Evolutionary conservation across 1,140 invertebrate species (phyloP).

Genomic region (Ostrea denselamellosa): DNA sequence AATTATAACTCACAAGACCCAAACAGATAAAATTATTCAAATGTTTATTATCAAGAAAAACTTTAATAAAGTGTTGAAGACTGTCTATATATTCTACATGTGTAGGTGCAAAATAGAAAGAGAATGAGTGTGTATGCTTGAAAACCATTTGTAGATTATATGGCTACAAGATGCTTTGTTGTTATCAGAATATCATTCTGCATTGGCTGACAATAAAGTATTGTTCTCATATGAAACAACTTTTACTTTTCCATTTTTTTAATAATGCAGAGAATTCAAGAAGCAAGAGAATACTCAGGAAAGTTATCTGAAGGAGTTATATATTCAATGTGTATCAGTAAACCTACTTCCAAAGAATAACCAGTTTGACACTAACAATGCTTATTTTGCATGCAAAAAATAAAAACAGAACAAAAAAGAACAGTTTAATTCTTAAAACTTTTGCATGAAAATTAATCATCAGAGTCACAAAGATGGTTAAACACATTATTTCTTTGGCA

Average conservation of each 20-base stretch:
- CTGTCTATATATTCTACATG: slow-evolving; percentile 7
- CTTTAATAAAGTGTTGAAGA: no score
- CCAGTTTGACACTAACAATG: neutral
- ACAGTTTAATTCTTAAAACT: neutral
- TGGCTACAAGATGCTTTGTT: slow-evolving; percentile 34
- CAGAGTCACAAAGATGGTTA: neutral
- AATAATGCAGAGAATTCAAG: neutral
- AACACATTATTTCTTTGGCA: neutral
- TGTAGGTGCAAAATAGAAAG: neutral
- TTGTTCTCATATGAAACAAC: slow-evolving; percentile 12
- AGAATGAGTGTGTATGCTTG: neutral
- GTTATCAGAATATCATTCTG: slow-evolving; percentile 30
- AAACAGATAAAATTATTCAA: no score
- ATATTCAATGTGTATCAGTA: neutral
- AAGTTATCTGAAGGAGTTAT: neutral
- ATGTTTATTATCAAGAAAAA: no score
- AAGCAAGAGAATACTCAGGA: neutral
- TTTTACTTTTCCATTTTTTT: neutral
- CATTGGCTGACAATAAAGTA: slow-evolving; percentile 39
- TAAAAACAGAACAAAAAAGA: no score
- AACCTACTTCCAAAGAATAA: neutral
- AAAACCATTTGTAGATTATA: slow-evolving; percentile 27
- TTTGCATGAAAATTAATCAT: neutral
- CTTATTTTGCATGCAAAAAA: slow-evolving; percentile 1
- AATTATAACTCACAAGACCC: no score